phyloP scores from a whole-genome alignment of 2,797 vertebrate species.

The Sandelia bainsii region DNA sequence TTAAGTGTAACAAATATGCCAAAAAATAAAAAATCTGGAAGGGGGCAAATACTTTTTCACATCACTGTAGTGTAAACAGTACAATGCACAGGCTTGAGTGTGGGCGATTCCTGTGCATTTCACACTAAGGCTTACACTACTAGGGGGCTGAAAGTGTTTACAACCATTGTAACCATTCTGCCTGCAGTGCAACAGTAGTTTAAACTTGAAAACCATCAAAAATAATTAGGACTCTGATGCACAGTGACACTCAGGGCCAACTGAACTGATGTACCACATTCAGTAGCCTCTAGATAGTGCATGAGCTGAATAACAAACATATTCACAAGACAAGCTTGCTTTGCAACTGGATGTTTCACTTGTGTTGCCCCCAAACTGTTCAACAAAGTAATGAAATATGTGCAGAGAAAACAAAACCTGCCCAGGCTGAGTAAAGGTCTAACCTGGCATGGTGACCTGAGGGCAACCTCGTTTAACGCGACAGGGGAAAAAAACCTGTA shows the following conservation, averaged over 20 bases:
- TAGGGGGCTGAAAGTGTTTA: conserved; percentile 42
- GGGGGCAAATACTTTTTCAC: too few species aligned
- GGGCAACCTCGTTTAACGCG: conserved; percentile 47
- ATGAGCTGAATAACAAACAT: conserved; percentile 85
- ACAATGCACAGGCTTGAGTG: conserved; percentile 20
- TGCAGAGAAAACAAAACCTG: conserved; percentile 40
- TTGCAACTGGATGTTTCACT: conserved; percentile 76
- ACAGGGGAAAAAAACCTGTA: conserved; percentile 20
- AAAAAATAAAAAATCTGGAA: too few species aligned
- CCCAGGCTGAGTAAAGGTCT: conserved; percentile 44
- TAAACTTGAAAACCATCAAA: conserved; percentile 77
- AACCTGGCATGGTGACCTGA: conserved; percentile 52
- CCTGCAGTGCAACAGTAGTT: conserved; percentile 69
- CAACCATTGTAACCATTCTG: conserved; percentile 31
- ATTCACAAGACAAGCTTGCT: conserved; percentile 78
- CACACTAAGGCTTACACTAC: conserved; percentile 22
- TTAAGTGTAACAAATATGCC: too few species aligned
- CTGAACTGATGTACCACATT: conserved; percentile 83
- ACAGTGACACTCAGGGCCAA: conserved; percentile 80
- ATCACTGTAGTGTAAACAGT: conserved; percentile 27
- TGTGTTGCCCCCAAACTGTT: conserved; percentile 65
- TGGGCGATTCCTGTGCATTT: conserved; percentile 45
- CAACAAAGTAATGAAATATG: conserved; percentile 63
- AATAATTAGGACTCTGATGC: conserved; percentile 78
- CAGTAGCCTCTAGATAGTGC: conserved; percentile 80